Evolutionary conservation across 1,140 invertebrate genomes (phyloP).

Genomic region (Drosophila santomea): DNA sequence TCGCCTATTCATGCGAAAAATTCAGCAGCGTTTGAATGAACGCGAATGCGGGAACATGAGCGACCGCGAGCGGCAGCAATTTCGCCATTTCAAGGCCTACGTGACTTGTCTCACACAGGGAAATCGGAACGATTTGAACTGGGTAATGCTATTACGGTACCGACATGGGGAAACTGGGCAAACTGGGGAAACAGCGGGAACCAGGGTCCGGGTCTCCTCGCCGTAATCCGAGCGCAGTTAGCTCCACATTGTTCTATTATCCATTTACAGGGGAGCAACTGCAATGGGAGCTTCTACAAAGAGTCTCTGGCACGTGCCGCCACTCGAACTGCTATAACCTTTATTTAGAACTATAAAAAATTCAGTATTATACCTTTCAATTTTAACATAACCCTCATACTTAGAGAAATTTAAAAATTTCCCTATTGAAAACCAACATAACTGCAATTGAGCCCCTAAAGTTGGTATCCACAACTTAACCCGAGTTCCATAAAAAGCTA

Average conservation of each 20-base stretch:
- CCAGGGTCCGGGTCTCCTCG: constrained; percentile 25
- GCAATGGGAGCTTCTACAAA: background rate
- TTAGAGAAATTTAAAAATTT: too few relatives aligned
- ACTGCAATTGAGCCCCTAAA: background rate
- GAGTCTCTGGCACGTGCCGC: background rate
- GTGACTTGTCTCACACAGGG: constrained; percentile 77
- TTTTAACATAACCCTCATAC: too few relatives aligned
- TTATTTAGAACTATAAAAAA: too few relatives aligned
- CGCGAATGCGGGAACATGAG: constrained; percentile 50
- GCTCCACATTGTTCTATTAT: constrained; percentile 27
- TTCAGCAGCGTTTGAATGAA: constrained; percentile 63
- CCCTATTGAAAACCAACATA: too few relatives aligned
- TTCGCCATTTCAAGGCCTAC: constrained; percentile 78
- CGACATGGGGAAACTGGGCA: constrained; percentile 22
- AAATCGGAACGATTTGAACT: constrained; percentile 47
- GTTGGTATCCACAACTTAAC: background rate
- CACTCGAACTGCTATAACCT: too few relatives aligned
- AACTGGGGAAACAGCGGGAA: constrained; percentile 25
- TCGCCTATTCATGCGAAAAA: constrained; percentile 76
- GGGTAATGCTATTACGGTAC: constrained; percentile 38
- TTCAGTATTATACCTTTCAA: too few relatives aligned
- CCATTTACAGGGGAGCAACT: constrained; percentile 5
- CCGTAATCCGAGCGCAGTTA: constrained; percentile 46
- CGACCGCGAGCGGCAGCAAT: constrained; percentile 53
- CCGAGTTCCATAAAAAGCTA: background rate